Evolutionary conservation across 2,113 vertebrate genomes (phyloP).

Genomic region (Apus apus): DNA sequence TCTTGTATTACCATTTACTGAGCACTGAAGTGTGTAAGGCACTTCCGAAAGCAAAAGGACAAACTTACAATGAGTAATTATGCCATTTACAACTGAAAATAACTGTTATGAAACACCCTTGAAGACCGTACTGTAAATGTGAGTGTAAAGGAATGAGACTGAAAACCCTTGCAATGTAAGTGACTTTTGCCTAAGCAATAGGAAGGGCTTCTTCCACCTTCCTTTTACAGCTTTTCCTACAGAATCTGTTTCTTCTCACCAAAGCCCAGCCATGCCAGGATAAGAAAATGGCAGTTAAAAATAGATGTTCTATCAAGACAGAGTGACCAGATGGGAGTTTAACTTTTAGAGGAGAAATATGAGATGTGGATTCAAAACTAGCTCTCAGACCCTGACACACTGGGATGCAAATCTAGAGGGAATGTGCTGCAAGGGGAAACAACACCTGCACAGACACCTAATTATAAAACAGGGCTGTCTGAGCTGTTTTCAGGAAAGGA

Average conservation of each 20-base stretch:
- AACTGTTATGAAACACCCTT: conserved; percentile 5
- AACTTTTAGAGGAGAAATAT: background rate
- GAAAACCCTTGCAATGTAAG: background rate
- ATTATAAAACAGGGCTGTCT: background rate
- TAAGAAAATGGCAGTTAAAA: conserved; percentile 10
- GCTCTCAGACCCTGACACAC: background rate
- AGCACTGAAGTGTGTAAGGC: background rate
- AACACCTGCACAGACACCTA: background rate
- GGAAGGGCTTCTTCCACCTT: background rate
- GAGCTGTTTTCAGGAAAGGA: background rate
- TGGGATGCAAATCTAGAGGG: background rate
- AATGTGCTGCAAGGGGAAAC: background rate
- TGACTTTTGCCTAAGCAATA: conserved; percentile 36
- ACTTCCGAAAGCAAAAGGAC: background rate
- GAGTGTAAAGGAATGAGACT: background rate
- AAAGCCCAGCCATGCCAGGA: background rate
- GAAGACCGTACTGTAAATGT: background rate
- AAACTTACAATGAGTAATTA: conserved; percentile 12
- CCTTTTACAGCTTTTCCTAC: background rate
- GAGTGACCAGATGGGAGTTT: background rate
- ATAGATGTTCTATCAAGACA: background rate
- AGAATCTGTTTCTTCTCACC: background rate
- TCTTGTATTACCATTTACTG: background rate
- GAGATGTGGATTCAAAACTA: background rate
- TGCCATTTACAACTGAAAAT: background rate